A percentile compares a stretch with the other conserved stretches of the same genome.
Conservation (phyloP, 1,140 invertebrate species). For the Drosophila serrata region DNA sequence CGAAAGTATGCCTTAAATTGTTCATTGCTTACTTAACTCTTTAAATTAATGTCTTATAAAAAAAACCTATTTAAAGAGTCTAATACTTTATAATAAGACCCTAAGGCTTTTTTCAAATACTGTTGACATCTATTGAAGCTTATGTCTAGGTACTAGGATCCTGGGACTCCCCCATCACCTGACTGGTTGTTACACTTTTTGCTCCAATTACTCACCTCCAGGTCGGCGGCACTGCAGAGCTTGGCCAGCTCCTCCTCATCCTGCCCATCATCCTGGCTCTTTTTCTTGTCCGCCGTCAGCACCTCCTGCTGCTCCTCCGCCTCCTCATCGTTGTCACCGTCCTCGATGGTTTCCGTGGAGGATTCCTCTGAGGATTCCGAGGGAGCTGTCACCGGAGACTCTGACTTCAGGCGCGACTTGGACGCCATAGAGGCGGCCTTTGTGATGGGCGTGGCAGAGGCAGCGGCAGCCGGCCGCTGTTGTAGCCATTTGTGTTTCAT, state of each 20-base stretch:
- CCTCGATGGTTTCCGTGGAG: conserved; percentile 71
- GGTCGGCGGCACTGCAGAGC: conserved; percentile 52
- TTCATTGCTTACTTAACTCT: neutral
- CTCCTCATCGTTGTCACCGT: conserved; percentile 58
- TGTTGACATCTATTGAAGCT: neutral
- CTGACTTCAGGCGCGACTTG: conserved; percentile 76
- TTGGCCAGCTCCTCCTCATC: conserved; percentile 71
- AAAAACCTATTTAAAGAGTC: neutral
- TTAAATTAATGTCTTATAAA: neutral
- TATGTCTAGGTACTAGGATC: neutral
- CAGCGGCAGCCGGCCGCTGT: conserved; percentile 85
- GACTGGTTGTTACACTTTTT: neutral
- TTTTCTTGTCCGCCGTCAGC: conserved; percentile 32
- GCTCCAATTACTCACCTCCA: conserved; percentile 57
- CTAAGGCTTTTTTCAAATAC: neutral
- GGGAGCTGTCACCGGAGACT: conserved; percentile 59
- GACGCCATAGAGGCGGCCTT: conserved; percentile 68
- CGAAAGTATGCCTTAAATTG: too few species aligned
- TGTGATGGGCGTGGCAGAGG: conserved; percentile 70
- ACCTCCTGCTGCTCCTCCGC: conserved; percentile 52
- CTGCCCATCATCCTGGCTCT: conserved; percentile 44
- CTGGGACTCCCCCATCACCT: neutral
- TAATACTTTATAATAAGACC: neutral
- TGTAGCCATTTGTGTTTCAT: conserved; percentile 91
- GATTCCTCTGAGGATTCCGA: conserved; percentile 69